Base-by-base conservation (phyloP, 2,888 invertebrate species). In the Toxonevra muliebris region DNA sequence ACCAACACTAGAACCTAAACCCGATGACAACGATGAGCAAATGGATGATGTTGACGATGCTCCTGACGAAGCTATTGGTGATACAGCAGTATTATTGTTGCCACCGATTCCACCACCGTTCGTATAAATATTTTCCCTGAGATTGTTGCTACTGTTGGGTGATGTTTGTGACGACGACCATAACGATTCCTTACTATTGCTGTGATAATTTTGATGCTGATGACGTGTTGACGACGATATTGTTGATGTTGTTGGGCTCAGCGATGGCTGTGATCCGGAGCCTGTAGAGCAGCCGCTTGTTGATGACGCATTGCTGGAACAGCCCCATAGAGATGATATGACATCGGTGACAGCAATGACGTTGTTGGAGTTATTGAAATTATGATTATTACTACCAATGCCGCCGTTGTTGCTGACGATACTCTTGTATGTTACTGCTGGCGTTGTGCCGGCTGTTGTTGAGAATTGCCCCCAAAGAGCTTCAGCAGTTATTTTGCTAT, bases 131-230 rank as follows among this genome's bases (percentile, higher is more conserved):
- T 73, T 79, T 73, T 81, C 80, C 75, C 77, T 78, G 76, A 78
- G 78, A 76, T 78, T 77, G 76, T 79, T 76, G 71, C 59, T 66
- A 68, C 66, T 73, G 61, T 69, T 73, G 69, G 85, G 84, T 69
- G 85, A 84, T 42, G 80, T 80, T 74, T 83, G 84, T 63, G 78
- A 76, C 63, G 79, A 79, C 15, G 82, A 78, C 83, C 85, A 84
- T 41, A 85, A 78, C 69, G 82, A 78, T 74, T 86, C 85, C 76
- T 85, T 86, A 76, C 85, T 83, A 74, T 83, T 82, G 72, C 81
- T 81, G 75, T 78, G 78, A 74, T 78, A 77, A 67, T 79, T 79
- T 50, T 69, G 71, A 8, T 50, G 48, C 2, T 30, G 30, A 30
- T 30, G 30, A 30, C n/a, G 65, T 57, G 61, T 66, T 61, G 30